These are phyloP conservation scores for Hirtodrosophila duncani DNA, from an alignment of 2,888 invertebrate genomes.

Conservation along the genomic window DNA sequence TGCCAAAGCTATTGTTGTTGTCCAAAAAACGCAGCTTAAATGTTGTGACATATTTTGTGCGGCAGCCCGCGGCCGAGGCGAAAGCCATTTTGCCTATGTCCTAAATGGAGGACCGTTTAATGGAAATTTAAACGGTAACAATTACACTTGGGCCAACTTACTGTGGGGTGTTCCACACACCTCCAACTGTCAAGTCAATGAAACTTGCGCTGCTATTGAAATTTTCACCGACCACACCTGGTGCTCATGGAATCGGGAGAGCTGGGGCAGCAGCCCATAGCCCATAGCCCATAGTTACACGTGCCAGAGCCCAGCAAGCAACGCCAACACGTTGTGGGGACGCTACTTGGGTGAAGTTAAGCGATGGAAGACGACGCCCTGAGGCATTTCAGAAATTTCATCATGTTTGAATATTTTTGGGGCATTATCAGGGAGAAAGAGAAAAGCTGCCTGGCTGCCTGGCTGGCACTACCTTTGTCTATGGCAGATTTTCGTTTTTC, in stretches of 20 bases:
- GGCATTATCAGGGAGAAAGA: too few species aligned
- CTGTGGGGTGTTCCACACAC: conserved; percentile 4
- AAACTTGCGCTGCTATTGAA: conserved; percentile 61
- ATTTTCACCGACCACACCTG: conserved; percentile 50
- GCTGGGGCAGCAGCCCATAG: too few species aligned
- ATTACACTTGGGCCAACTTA: conserved; percentile 58
- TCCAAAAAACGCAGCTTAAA: conserved; percentile 55
- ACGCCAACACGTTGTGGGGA: conserved; percentile 19
- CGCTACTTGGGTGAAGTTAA: conserved; percentile 38
- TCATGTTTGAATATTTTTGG: conserved; percentile 32
- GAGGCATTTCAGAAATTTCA: conserved; percentile 54
- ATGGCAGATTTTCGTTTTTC: too few species aligned
- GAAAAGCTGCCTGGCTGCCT: conserved; percentile 8
- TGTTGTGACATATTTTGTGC: conserved; percentile 61
- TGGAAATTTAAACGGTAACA: conserved; percentile 71
- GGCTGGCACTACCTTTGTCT: conserved; percentile 18
- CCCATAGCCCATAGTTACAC: not conserved
- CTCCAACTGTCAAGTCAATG: conserved; percentile 58
- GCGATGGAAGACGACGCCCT: conserved; percentile 17
- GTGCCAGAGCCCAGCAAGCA: conserved; percentile 5
- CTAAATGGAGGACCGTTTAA: conserved; percentile 53
- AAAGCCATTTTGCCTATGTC: conserved; percentile 44
- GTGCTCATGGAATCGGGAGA: too few species aligned
- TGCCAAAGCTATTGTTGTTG: conserved; percentile 22
- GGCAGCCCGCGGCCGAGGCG: conserved; percentile 18